These are phyloP conservation scores for Monopterus albus DNA, from an alignment of 2,113 vertebrate species.

Conservation along the genomic window DNA sequence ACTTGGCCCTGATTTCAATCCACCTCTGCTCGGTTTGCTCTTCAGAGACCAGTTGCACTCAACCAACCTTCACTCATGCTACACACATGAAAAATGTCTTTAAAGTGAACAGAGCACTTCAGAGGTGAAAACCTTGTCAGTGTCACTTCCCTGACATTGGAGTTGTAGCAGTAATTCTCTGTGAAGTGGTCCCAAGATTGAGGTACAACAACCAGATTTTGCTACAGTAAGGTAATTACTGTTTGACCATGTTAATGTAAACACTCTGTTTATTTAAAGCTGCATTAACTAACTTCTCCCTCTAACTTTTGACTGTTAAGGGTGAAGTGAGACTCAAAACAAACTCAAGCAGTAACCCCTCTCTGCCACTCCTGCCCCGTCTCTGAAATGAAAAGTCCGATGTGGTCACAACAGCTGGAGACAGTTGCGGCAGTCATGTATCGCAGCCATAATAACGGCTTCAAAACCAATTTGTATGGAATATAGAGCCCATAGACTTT, in stretches of 20 bases:
- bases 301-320: no score
- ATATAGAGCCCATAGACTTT: no score
- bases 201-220: conserved; percentile 7
- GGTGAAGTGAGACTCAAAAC: no score
- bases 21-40: conserved; percentile 37
- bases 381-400: no score
- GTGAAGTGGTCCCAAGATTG: conserved; percentile 17
- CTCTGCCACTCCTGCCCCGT: no score
- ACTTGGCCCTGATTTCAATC: conserved; percentile 31
- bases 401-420: no score
- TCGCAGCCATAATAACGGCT: no score
- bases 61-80: conserved; percentile 38
- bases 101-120: conserved; percentile 2
- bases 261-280: conserved; percentile 39
- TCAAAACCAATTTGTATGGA: no score
- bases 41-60: conserved; percentile 28
- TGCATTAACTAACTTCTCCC: no score
- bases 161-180: conserved; percentile 38
- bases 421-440: no score
- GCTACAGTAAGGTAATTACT: conserved; percentile 12
- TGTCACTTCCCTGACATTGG: conserved; percentile 11
- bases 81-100: conserved; percentile 21
- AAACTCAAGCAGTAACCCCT: no score
- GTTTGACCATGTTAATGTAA: neutral
- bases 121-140: conserved; percentile 3